Evolutionary conservation across 2,888 invertebrate genomes (phyloP), one percentile per base, ranked within the genome.

Genomic region (Calephelis perditalis): DNA sequence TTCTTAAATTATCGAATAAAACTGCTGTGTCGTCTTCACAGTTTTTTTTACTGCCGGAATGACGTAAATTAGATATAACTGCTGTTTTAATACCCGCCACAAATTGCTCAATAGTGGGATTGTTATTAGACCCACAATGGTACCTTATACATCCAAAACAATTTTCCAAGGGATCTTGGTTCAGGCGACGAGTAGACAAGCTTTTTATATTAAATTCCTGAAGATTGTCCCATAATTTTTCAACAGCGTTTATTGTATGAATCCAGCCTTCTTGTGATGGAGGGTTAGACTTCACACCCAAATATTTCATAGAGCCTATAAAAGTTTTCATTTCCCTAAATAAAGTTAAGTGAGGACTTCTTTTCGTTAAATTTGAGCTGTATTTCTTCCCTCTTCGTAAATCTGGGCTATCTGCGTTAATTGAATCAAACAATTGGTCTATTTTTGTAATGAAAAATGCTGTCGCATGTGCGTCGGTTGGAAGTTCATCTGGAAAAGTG

Each of bases 221-320:
- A 0, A 64, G 36, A 6, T 45, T 64, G 59, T 46, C 61, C 56
- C 58, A 69, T 7, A 69, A 7, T 1, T 45, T 57, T 54, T 68
- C 66, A 15, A 71, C 58, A 0, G 58, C 71, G 62, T 69, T 70
- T 0, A 70, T 12, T 4, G 71, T 70, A 64, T 66, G 65, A 45
- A 71, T 61, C 71, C 70, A 71, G 4, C 70, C 69, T 43, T 68
- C 65, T 66, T 67, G 60, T 10, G 69, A 73, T 52, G 70, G 67
- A 8, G 68, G 72, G 8, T 54, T 58, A 4, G 61, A 26, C 36
- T 36, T 58, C 40, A 60, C 56, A 6, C 67, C 68, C 44, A 71
- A 26, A 62, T 67, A 70, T 44, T 67, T 61, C 26, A 65, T 59
- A 15, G 7, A 52, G 5, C 58, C 35, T 10, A 68, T 61, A 65